phyloP scores from a whole-genome alignment of 2,113 vertebrate genomes.

The Cercocebus atys region DNA sequence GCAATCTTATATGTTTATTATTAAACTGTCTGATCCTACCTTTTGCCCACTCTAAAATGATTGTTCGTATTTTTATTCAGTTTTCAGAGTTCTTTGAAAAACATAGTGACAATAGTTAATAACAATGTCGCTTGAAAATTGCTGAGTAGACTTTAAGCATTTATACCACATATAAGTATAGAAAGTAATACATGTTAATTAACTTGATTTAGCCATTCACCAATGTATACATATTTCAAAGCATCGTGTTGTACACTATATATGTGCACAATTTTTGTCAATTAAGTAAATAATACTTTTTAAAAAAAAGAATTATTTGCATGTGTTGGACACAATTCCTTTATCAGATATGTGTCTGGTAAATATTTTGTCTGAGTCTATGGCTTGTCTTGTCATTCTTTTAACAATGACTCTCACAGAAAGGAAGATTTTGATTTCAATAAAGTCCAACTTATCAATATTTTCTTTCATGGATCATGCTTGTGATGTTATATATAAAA shows the following conservation, averaged over 20 bases:
- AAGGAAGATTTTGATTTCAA: neutral
- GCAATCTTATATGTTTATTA: neutral
- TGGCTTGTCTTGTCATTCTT: neutral
- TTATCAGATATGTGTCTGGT: neutral
- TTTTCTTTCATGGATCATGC: neutral
- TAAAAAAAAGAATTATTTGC: neutral
- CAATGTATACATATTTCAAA: neutral
- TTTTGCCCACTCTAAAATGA: neutral
- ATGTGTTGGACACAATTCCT: neutral
- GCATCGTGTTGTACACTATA: neutral
- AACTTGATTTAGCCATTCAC: neutral
- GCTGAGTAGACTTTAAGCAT: neutral
- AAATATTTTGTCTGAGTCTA: neutral
- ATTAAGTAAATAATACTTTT: neutral
- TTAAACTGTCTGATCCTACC: accelerated
- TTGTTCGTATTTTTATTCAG: neutral
- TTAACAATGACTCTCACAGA: neutral
- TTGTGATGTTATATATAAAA: neutral
- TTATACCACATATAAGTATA: neutral
- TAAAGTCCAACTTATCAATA: neutral
- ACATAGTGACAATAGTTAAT: neutral
- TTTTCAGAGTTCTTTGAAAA: neutral
- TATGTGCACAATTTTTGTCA: neutral
- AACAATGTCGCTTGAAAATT: neutral
- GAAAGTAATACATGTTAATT: neutral